These are phyloP conservation scores for Paradoxurus hermaphroditus DNA, from an alignment of 2,113 vertebrate genomes.

Conservation along the genomic window DNA sequence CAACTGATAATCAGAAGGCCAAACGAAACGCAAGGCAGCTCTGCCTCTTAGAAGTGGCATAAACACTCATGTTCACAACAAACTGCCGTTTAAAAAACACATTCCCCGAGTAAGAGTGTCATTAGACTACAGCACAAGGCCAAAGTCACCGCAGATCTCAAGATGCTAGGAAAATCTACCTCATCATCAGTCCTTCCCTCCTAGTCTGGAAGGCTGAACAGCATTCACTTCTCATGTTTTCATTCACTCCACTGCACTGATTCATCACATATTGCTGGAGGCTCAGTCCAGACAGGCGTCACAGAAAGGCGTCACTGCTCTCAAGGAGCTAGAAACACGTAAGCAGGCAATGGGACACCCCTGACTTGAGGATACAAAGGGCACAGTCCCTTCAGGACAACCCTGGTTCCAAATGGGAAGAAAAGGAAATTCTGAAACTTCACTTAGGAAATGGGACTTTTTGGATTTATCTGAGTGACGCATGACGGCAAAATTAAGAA, in stretches of 20 bases:
- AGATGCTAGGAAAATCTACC: fast-evolving
- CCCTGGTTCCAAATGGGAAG: not conserved
- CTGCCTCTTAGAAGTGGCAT: not conserved
- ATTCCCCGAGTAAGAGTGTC: not conserved
- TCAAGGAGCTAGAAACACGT: not conserved
- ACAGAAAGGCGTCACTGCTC: not conserved
- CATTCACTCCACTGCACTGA: not conserved
- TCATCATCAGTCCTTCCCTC: fast-evolving
- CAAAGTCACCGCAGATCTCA: not conserved
- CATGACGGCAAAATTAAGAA: not conserved
- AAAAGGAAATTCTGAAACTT: not conserved
- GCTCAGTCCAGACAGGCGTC: not conserved
- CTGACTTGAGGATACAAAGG: not conserved
- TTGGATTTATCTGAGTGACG: not conserved
- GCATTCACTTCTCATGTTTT: not conserved
- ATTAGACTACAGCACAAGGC: not conserved
- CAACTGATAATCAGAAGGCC: not conserved
- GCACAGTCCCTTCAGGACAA: too few relatives aligned
- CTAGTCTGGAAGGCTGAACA: not conserved
- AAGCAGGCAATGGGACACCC: not conserved
- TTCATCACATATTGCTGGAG: not conserved
- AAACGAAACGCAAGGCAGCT: not conserved
- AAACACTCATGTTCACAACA: not conserved
- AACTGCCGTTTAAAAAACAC: not conserved
- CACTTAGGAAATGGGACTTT: not conserved